Base-by-base conservation (phyloP, 2,113 vertebrate species). In the Myotis davidii region DNA sequence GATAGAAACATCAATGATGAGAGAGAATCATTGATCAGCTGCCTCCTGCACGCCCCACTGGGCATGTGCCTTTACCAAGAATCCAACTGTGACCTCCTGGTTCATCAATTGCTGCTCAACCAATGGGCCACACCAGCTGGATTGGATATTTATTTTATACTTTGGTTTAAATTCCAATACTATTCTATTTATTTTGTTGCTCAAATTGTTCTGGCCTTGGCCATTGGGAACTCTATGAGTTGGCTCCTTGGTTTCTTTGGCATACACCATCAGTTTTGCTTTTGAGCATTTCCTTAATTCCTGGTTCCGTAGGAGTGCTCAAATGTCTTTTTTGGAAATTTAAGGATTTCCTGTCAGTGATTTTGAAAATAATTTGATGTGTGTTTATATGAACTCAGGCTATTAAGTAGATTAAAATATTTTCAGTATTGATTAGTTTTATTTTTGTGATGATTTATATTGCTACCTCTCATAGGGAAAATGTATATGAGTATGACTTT, bases 351-450 rank as follows among this genome's bases (percentile, higher is more conserved):
- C 27, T 32, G 20, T 82, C 78, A 69, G 0, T 73, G 73, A 88
- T 92, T 95, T 95, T 90, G 65, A 96, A 93, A 76, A 77, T 90
- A 82, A 76, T 74, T 93, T 59, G 23, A 61, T 61, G 77, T 95
- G 8, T 92, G 61, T 14, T 70, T 88, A 54, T 34, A 50, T 85
- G 48, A 88, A 23, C 17, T 59, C 45, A 37, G 39, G 72, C 54
- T 93, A 29, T 37, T 90, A 42, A 50, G 27, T 67, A 79, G 52
- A 85, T 95, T 20, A 69, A 61, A 72, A 17, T 34, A n/a, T 70
- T 92, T 95, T 83, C 29, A 92, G 0, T 86, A 77, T 83, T 88
- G n/a, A 16, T 65, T 52, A 4, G 37, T 90, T 85, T 90, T 86
- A 76, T 67, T 88, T 87, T 64, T 52, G 25, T 93, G 45, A 50